Evolutionary conservation across 1,140 invertebrate species (phyloP).

Genomic region (Papilio helenus): DNA sequence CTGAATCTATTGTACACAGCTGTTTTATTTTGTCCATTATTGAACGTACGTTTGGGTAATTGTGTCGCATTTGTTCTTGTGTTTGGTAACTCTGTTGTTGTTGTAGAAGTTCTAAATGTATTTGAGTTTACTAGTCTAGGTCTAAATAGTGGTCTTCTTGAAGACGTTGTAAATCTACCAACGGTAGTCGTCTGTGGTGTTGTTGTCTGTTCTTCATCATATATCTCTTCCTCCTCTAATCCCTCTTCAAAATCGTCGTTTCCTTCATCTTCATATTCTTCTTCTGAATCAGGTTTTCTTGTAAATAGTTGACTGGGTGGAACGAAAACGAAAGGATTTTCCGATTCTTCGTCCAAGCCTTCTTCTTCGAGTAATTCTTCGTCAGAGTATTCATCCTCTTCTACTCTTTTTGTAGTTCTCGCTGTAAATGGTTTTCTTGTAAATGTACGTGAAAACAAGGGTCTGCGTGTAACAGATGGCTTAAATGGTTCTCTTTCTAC

Average conservation of each 20-base stretch:
- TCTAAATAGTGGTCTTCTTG: constrained; percentile 66
- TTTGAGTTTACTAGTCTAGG: constrained; percentile 73
- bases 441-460: constrained; percentile 69
- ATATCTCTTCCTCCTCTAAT: constrained; percentile 60
- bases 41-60: constrained; percentile 56
- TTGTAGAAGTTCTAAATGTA: constrained; percentile 71
- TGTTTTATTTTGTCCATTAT: constrained; percentile 66
- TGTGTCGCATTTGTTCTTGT: constrained; percentile 64
- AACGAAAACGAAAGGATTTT: constrained; percentile 79
- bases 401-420: constrained; percentile 65
- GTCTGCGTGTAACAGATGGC: constrained; percentile 63
- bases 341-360: constrained; percentile 59
- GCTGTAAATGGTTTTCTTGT: constrained; percentile 70
- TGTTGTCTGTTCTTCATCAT: constrained; percentile 56
- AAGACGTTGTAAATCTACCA: constrained; percentile 52
- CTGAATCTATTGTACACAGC: constrained; percentile 60
- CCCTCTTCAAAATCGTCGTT: constrained; percentile 61
- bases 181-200: constrained; percentile 38
- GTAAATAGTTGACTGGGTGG: constrained; percentile 75
- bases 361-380: constrained; percentile 80
- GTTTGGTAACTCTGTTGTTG: constrained; percentile 64
- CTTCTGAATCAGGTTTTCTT: constrained; percentile 68
- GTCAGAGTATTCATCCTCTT: constrained; percentile 79
- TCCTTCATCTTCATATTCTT: constrained; percentile 65
- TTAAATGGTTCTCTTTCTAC: constrained; percentile 63